These are phyloP conservation scores for cattle (Bos taurus) DNA, from an alignment of 2,113 vertebrate species.

Conservation along the genomic window DNA sequence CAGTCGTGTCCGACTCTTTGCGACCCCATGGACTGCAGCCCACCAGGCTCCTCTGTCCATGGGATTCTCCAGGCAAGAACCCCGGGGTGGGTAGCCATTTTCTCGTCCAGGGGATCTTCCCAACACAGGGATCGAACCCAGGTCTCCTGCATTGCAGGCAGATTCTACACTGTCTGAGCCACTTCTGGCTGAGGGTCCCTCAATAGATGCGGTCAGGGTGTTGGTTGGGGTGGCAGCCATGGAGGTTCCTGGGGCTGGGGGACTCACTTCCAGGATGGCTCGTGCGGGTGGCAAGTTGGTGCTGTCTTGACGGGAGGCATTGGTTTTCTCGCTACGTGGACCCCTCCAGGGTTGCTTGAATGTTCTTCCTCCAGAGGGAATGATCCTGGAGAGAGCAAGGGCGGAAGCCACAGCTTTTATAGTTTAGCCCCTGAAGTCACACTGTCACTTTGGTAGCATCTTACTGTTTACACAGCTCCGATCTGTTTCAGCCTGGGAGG, in stretches of 20 bases:
- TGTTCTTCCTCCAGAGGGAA: background rate
- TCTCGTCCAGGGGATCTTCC: background rate
- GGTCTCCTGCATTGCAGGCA: background rate
- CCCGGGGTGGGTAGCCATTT: background rate
- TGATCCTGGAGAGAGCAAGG: background rate
- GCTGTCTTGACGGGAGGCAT: background rate
- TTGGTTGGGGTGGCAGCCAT: background rate
- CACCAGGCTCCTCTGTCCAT: background rate
- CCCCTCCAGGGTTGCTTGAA: background rate
- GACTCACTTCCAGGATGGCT: too few relatives aligned
- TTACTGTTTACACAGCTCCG: background rate
- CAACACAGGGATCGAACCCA: background rate
- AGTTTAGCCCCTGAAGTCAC: background rate
- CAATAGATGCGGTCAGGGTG: background rate
- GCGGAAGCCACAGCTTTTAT: background rate
- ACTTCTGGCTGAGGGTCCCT: background rate
- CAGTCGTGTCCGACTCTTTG: background rate
- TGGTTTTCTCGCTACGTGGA: background rate
- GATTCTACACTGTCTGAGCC: background rate
- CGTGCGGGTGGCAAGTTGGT: rapidly evolving
- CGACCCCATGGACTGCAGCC: background rate
- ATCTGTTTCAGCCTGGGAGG: background rate
- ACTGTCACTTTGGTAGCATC: background rate
- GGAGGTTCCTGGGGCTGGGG: background rate
- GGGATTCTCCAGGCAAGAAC: background rate